Percentiles rank a stretch among this genome's conserved stretches.
These are phyloP conservation scores for Biston betularia DNA, from an alignment of 2,888 invertebrate genomes.

Conservation along the genomic window DNA sequence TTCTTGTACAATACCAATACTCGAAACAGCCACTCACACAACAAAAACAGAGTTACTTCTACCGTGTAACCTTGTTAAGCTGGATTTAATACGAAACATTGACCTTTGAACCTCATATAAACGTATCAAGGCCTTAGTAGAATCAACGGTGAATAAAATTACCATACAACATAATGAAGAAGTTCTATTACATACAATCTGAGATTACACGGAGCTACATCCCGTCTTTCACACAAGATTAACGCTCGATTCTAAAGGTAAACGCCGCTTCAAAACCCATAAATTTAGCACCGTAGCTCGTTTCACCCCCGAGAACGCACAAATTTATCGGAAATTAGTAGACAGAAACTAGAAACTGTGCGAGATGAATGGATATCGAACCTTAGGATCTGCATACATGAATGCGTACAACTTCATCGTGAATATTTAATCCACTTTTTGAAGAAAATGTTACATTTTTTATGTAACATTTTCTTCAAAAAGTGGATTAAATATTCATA, in stretches of 20 bases:
- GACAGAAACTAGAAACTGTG: constrained; percentile 52
- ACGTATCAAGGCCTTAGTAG: constrained; percentile 8
- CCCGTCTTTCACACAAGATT: constrained; percentile 81
- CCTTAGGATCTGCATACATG: not conserved
- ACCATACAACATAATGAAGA: constrained; percentile 33
- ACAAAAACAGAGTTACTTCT: not conserved
- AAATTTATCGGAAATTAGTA: constrained; percentile 82
- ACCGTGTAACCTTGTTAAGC: not conserved
- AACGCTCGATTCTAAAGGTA: constrained; percentile 82
- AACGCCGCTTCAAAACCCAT: constrained; percentile 79
- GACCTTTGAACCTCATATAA: constrained; percentile 12
- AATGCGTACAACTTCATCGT: not conserved
- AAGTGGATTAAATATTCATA: too few species aligned
- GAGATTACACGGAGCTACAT: constrained; percentile 58
- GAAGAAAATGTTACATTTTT: too few species aligned
- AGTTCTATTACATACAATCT: constrained; percentile 53
- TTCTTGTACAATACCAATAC: not conserved
- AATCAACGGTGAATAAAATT: constrained; percentile 27
- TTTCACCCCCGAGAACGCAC: constrained; percentile 78
- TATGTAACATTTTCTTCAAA: too few species aligned
- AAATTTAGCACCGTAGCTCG: constrained; percentile 77
- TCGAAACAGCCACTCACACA: not conserved
- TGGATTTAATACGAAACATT: constrained; percentile 2
- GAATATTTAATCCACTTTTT: too few species aligned
- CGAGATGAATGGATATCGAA: constrained; percentile 28